Conservation (phyloP, 2,797 vertebrate genomes). For the Muscicapa comitata region DNA sequence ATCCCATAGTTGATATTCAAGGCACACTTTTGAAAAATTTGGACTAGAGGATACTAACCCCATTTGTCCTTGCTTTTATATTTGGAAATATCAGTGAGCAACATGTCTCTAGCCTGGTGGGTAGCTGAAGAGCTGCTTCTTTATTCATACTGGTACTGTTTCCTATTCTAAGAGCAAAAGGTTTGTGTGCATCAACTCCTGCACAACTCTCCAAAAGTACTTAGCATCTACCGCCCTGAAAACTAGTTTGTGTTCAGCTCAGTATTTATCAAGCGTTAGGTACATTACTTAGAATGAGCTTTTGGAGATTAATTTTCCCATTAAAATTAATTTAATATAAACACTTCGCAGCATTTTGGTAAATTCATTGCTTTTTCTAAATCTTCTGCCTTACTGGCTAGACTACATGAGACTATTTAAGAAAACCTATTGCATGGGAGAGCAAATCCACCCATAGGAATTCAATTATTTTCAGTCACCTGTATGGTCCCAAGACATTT, state of each 20-base stretch:
- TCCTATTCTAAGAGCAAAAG: background rate
- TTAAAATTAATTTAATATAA: conserved; percentile 11
- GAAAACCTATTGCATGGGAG: background rate
- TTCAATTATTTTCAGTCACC: background rate
- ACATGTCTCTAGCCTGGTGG: background rate
- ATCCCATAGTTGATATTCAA: background rate
- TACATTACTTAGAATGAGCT: background rate
- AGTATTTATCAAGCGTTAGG: background rate
- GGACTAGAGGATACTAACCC: background rate
- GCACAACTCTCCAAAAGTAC: background rate
- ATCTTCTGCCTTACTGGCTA: background rate
- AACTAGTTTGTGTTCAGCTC: background rate
- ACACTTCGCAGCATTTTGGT: background rate
- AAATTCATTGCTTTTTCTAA: background rate
- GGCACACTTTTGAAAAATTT: background rate
- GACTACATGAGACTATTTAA: background rate
- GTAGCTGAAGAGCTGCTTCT: background rate
- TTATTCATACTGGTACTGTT: background rate
- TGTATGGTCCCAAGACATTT: background rate
- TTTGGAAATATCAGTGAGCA: background rate
- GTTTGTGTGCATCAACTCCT: background rate
- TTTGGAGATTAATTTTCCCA: conserved; percentile 9
- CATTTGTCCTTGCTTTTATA: background rate
- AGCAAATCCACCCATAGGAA: background rate
- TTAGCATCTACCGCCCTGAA: background rate